A percentile compares a stretch with the other conserved stretches of the same genome.
Evolutionary conservation across 2,888 invertebrate genomes (phyloP).

Genomic region (Hirudinaria manillensis): DNA sequence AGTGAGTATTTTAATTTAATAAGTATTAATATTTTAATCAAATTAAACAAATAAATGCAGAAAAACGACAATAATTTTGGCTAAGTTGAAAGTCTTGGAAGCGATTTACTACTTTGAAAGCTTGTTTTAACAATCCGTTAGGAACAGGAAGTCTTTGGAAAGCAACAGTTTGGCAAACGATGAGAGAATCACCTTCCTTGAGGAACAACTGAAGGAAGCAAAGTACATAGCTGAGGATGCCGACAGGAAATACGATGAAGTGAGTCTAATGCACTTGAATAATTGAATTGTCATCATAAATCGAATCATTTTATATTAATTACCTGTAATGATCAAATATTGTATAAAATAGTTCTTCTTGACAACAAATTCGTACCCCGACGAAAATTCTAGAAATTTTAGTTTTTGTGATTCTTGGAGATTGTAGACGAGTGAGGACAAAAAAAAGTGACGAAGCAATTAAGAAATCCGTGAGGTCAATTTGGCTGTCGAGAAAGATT

Average conservation of each 20-base stretch:
- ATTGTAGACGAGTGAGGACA: too few relatives aligned
- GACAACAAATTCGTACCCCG: too few relatives aligned
- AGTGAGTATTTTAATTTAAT: constrained; percentile 62
- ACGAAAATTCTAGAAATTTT: too few relatives aligned
- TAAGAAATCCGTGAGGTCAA: too few relatives aligned
- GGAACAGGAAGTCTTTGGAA: constrained; percentile 79
- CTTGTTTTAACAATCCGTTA: constrained; percentile 24
- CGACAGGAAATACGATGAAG: constrained; percentile 56
- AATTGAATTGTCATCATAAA: too few relatives aligned
- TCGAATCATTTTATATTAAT: too few relatives aligned
- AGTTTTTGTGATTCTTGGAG: too few relatives aligned
- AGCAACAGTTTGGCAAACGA: constrained; percentile 97
- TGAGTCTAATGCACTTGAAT: constrained; percentile 24
- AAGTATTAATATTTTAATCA: background rate
- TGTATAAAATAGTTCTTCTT: too few relatives aligned
- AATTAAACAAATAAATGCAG: constrained; percentile 5
- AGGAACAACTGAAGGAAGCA: constrained; percentile 97
- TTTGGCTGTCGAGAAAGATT: too few relatives aligned
- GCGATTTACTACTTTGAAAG: background rate
- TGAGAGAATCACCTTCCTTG: constrained; percentile 97
- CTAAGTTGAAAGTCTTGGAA: background rate
- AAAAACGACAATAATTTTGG: background rate
- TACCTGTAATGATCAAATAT: too few relatives aligned
- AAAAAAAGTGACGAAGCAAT: too few relatives aligned
- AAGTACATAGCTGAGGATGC: constrained; percentile 98